These are phyloP conservation scores for Montipora cactus DNA, from an alignment of 64 coral and sea anemone genomes.

Conservation along the genomic window DNA sequence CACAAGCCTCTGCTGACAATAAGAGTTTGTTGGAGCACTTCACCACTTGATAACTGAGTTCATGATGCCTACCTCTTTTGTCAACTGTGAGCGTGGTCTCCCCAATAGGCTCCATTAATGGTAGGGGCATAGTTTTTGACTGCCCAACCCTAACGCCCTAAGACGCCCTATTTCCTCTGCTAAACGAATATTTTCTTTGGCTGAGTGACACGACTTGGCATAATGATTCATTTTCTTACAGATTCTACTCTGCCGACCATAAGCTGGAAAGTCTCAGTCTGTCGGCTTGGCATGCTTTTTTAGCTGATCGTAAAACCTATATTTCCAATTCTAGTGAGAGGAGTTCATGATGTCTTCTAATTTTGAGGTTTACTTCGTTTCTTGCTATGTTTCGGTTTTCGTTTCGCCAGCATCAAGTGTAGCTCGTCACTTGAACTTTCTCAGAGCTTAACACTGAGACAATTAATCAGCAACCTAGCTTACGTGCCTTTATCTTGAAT, in stretches of 20 bases:
- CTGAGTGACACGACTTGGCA: not conserved
- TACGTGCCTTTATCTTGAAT: slow-evolving; percentile 41
- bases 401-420: not conserved
- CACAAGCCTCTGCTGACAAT: slow-evolving; percentile 42
- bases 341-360: not conserved
- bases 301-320: not conserved
- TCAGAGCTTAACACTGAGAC: slow-evolving; percentile 48
- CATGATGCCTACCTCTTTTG: not conserved
- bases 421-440: not conserved
- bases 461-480: slow-evolving; percentile 54
- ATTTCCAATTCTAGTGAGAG: not conserved
- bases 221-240: not conserved
- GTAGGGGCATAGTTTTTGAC: too few species aligned
- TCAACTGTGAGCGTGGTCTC: not conserved
- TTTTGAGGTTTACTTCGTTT: not conserved
- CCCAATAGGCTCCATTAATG: not conserved
- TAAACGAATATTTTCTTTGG: not conserved
- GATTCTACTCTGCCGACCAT: not conserved
- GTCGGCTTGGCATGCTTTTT: slow-evolving; percentile 13
- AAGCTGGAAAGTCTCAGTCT: slow-evolving; percentile 57
- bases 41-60: slow-evolving; percentile 38
- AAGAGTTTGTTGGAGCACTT: slow-evolving; percentile 12
- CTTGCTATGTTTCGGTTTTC: not conserved
- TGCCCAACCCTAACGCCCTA: too few species aligned
- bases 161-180: not conserved